Evolutionary conservation across 2,888 invertebrate species (phyloP).

Genomic region (Trileptium ribeirensis): DNA sequence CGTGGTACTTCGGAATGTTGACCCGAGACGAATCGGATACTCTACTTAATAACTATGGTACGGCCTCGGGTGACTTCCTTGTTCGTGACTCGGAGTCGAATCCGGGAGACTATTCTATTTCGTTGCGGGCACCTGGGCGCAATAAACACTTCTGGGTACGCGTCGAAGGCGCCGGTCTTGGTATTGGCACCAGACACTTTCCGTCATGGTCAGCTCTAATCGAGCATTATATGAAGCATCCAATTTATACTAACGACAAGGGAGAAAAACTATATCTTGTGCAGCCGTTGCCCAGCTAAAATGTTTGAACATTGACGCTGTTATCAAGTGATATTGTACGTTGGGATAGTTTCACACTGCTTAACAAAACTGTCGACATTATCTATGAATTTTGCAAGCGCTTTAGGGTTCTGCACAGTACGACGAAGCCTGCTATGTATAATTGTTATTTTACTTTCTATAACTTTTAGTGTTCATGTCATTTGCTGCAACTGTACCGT

Average conservation of each 20-base stretch:
- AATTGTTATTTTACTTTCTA: too few species aligned
- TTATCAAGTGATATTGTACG: too few species aligned
- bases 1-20: slow-evolving; percentile 96
- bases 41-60: slow-evolving; percentile 81
- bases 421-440: too few species aligned
- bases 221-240: slow-evolving; percentile 95
- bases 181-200: slow-evolving; percentile 97
- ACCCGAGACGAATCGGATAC: slow-evolving; percentile 92
- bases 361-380: too few species aligned
- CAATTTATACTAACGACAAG: slow-evolving; percentile 94
- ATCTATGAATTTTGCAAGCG: too few species aligned
- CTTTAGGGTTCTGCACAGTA: too few species aligned
- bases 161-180: slow-evolving; percentile 77
- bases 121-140: slow-evolving; percentile 88
- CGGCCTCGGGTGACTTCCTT: slow-evolving; percentile 93
- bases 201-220: slow-evolving; percentile 89
- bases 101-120: slow-evolving; percentile 95
- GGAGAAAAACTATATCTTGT: slow-evolving; percentile 95
- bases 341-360: too few species aligned
- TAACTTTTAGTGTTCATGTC: too few species aligned
- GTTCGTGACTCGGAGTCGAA: slow-evolving; percentile 98
- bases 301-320: too few species aligned
- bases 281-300: slow-evolving; percentile 64
- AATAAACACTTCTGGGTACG: slow-evolving; percentile 99
- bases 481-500: too few species aligned